These are phyloP conservation scores for Leptinotarsa haldemani DNA, from an alignment of 2,888 invertebrate genomes.

Conservation along the genomic window DNA sequence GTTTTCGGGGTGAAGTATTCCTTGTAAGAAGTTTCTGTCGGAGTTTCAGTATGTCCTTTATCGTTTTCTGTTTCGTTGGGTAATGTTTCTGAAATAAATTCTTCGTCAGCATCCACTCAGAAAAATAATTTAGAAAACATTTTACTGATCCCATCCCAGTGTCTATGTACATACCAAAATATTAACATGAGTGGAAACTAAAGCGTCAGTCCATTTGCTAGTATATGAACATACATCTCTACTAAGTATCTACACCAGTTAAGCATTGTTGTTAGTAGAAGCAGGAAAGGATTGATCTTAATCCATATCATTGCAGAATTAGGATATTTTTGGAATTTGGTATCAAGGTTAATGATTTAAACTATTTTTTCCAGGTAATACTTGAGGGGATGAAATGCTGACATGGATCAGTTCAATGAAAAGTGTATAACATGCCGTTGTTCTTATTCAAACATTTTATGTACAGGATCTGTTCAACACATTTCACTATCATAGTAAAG, in stretches of 20 bases:
- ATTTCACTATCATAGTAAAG: too few relatives aligned
- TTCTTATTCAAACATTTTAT: too few relatives aligned
- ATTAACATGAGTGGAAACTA: constrained; percentile 44
- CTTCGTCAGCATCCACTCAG: constrained; percentile 44
- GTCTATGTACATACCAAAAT: constrained; percentile 35
- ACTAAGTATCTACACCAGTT: constrained; percentile 18
- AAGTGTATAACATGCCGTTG: too few relatives aligned
- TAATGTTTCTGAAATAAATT: constrained; percentile 56
- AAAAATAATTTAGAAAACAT: constrained; percentile 26
- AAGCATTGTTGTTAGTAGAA: constrained; percentile 7
- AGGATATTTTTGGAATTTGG: too few relatives aligned
- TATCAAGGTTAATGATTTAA: too few relatives aligned
- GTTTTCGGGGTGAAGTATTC: constrained; percentile 50
- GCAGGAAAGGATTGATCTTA: background rate
- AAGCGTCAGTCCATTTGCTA: constrained; percentile 45
- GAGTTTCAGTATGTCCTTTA: constrained; percentile 48
- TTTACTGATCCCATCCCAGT: constrained; percentile 26
- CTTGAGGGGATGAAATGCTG: too few relatives aligned
- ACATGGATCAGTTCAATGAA: too few relatives aligned
- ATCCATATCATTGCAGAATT: too few relatives aligned
- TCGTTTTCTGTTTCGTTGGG: constrained; percentile 50
- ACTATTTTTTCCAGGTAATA: too few relatives aligned
- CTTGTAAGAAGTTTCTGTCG: constrained; percentile 44
- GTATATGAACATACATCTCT: constrained; percentile 28
- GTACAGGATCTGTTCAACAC: too few relatives aligned